These are phyloP conservation scores for Typhlomys cinereus DNA, from an alignment of 2,113 vertebrate species.

Conservation along the genomic window DNA sequence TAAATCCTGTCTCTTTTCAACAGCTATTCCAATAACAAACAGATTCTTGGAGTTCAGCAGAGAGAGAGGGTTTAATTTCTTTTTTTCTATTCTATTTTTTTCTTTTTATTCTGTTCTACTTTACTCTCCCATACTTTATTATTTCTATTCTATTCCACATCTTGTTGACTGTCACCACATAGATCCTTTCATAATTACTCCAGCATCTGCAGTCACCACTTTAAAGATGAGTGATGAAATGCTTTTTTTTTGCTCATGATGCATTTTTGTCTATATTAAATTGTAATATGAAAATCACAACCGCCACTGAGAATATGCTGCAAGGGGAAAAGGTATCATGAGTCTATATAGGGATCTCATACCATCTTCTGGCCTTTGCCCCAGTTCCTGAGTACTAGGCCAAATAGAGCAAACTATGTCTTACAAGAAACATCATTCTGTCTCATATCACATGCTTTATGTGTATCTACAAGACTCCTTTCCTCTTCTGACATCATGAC, in stretches of 20 bases:
- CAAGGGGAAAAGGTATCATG: not conserved
- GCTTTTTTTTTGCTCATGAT: not conserved
- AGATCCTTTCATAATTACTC: not conserved
- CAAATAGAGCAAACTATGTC: not conserved
- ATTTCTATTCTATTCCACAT: not conserved
- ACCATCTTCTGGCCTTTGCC: not conserved
- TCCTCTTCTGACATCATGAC: not conserved
- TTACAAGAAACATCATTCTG: not conserved
- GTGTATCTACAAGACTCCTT: not conserved
- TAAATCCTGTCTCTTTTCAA: not conserved
- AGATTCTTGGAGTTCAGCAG: not conserved
- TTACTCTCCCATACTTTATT: too few species aligned
- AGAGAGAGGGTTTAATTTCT: not conserved
- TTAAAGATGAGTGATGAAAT: not conserved
- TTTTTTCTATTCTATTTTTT: not conserved
- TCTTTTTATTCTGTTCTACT: too few species aligned
- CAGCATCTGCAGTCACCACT: not conserved
- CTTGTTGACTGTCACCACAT: not conserved
- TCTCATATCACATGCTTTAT: not conserved
- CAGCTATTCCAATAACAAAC: not conserved
- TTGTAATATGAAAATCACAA: not conserved
- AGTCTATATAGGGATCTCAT: not conserved
- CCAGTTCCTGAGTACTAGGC: not conserved
- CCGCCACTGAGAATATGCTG: not conserved
- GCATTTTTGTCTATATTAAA: not conserved